These are phyloP conservation scores for Aleiodes testaceus DNA, from an alignment of 2,888 invertebrate species.

Conservation along the genomic window DNA sequence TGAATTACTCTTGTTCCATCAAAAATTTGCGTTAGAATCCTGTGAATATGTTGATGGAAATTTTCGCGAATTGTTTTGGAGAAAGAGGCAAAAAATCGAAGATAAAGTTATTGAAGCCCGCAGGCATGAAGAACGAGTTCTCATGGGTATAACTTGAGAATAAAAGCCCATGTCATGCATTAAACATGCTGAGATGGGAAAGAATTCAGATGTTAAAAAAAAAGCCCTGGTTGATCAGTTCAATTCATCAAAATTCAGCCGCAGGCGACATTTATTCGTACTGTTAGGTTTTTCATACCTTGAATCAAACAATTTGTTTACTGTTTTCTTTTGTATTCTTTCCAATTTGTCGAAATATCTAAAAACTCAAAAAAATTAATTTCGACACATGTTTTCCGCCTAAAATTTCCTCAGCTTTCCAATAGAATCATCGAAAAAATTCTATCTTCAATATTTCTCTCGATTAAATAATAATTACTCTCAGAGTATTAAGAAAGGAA, in stretches of 20 bases:
- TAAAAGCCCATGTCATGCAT: slow-evolving; percentile 36
- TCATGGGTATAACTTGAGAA: not conserved
- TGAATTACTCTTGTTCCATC: too few relatives aligned
- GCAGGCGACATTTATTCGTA: slow-evolving; percentile 33
- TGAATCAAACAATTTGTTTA: slow-evolving; percentile 1
- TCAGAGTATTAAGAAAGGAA: too few relatives aligned
- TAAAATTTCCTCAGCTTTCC: too few relatives aligned
- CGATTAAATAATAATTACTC: too few relatives aligned
- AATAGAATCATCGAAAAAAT: too few relatives aligned
- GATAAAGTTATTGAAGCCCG: not conserved
- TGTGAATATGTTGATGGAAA: too few relatives aligned
- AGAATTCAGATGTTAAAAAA: slow-evolving; percentile 6
- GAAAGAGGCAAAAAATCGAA: not conserved
- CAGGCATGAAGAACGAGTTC: slow-evolving; percentile 29
- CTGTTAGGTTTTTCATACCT: slow-evolving; percentile 7
- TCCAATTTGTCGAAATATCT: not conserved
- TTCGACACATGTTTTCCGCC: too few relatives aligned
- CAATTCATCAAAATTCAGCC: slow-evolving; percentile 33
- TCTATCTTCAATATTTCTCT: too few relatives aligned
- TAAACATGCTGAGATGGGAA: slow-evolving; percentile 31
- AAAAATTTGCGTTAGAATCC: too few relatives aligned
- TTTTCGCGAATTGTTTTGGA: slow-evolving; percentile 3
- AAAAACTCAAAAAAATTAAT: too few relatives aligned
- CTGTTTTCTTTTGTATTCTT: not conserved
- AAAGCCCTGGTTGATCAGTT: slow-evolving; percentile 25